phyloP scores from a whole-genome alignment of 2,797 vertebrate genomes.

The Karalla daura region DNA sequence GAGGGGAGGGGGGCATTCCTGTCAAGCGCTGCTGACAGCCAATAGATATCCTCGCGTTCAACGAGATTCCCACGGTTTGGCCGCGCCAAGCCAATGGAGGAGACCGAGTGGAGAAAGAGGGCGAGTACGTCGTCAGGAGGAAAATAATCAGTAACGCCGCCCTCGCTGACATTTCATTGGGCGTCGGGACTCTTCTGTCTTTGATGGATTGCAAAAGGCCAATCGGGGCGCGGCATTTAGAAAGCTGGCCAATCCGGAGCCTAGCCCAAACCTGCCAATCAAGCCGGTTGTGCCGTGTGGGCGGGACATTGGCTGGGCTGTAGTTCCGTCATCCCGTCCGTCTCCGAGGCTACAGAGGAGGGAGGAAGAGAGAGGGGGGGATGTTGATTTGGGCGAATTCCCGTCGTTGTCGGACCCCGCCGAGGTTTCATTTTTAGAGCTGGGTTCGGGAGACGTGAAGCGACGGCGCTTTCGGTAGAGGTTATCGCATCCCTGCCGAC shows the following conservation, averaged over 20 bases:
- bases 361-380: slow-evolving; percentile 67
- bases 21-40: slow-evolving; percentile 55
- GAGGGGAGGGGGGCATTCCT: slow-evolving; percentile 23
- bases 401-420: slow-evolving; percentile 51
- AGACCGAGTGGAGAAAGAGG: slow-evolving; percentile 34
- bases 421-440: slow-evolving; percentile 37
- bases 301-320: slow-evolving; percentile 66
- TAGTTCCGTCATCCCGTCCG: slow-evolving; percentile 80
- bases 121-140: slow-evolving; percentile 55
- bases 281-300: slow-evolving; percentile 40
- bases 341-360: slow-evolving; percentile 74
- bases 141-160: slow-evolving; percentile 73
- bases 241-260: slow-evolving; percentile 58
- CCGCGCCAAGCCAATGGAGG: slow-evolving; percentile 52
- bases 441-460: slow-evolving; percentile 35
- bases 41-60: slow-evolving; percentile 54
- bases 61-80: slow-evolving; percentile 62
- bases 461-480: slow-evolving; percentile 18
- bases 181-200: slow-evolving; percentile 24
- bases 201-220: slow-evolving; percentile 53
- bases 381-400: slow-evolving; percentile 72
- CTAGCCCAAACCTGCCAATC: slow-evolving; percentile 51
- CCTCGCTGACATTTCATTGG: slow-evolving; percentile 40
- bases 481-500: slow-evolving; percentile 23
- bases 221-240: slow-evolving; percentile 43